Evolutionary conservation across 2,888 invertebrate genomes (phyloP).

Genomic region (Campoplex nolae): DNA sequence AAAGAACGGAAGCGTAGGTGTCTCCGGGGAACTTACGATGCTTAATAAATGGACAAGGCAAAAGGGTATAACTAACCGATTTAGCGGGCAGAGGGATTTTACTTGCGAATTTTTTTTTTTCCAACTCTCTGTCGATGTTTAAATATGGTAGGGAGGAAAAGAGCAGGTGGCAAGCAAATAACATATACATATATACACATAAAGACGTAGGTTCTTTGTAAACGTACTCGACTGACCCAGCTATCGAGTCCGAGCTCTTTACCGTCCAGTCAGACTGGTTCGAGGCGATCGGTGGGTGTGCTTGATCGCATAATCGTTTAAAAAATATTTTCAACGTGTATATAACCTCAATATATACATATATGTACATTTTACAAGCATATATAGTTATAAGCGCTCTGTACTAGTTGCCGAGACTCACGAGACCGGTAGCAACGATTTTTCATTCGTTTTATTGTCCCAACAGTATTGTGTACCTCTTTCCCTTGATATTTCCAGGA

Average conservation of each 20-base stretch:
- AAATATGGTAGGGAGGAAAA: constrained; percentile 17
- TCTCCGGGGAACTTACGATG: constrained; percentile 13
- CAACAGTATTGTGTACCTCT: constrained; percentile 27
- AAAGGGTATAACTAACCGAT: constrained; percentile 13
- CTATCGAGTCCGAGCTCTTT: constrained; percentile 63
- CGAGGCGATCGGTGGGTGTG: constrained; percentile 62
- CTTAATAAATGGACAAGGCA: constrained; percentile 2
- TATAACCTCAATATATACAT: neutral
- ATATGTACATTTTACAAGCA: neutral
- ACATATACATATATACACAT: neutral
- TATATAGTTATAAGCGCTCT: neutral
- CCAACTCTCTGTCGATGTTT: neutral
- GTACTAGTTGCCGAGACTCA: constrained; percentile 19
- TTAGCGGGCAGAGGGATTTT: neutral
- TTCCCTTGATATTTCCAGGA: constrained; percentile 60
- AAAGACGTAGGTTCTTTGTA: constrained; percentile 55
- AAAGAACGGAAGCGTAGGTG: constrained; percentile 46
- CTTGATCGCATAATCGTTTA: constrained; percentile 64
- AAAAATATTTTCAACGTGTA: constrained; percentile 20
- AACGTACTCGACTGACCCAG: constrained; percentile 64
- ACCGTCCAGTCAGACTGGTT: constrained; percentile 66
- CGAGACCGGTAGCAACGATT: constrained; percentile 63
- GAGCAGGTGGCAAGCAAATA: constrained; percentile 60
- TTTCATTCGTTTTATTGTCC: constrained; percentile 63
- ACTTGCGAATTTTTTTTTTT: neutral